These are phyloP conservation scores for Typhlichthys subterraneus DNA, from an alignment of 2,797 vertebrate genomes.

Conservation along the genomic window DNA sequence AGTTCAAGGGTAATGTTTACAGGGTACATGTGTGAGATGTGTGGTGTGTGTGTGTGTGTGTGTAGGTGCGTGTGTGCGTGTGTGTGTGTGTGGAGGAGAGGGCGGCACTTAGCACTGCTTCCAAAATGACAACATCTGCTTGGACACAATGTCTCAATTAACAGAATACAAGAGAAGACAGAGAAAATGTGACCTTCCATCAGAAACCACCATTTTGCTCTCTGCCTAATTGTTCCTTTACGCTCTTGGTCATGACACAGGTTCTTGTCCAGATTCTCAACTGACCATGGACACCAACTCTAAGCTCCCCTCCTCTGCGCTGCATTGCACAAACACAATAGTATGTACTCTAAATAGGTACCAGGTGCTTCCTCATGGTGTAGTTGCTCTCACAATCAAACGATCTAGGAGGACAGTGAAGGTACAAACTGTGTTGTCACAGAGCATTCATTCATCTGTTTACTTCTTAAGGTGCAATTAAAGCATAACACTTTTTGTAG, in stretches of 20 bases:
- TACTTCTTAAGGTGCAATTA: neutral
- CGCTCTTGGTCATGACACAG: slow-evolving; percentile 40
- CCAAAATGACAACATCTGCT: slow-evolving; percentile 45
- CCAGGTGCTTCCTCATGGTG: slow-evolving; percentile 65
- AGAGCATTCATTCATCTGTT: slow-evolving; percentile 1
- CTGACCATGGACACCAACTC: slow-evolving; percentile 34
- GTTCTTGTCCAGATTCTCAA: slow-evolving; percentile 39
- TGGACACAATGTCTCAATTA: slow-evolving; percentile 33
- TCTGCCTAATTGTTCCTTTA: slow-evolving; percentile 43
- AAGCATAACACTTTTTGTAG: neutral
- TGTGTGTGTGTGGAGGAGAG: neutral
- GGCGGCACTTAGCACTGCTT: slow-evolving; percentile 18
- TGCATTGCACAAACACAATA: slow-evolving; percentile 64
- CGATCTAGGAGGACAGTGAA: slow-evolving; percentile 26
- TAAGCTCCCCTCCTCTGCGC: slow-evolving; percentile 35
- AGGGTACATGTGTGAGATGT: neutral
- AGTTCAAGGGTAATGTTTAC: slow-evolving; percentile 48
- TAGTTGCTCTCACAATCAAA: slow-evolving; percentile 35
- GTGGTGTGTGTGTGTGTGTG: neutral
- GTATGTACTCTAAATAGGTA: slow-evolving; percentile 61
- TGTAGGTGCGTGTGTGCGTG: neutral
- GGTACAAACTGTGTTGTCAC: slow-evolving; percentile 16
- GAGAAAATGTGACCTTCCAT: slow-evolving; percentile 29
- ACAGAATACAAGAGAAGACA: slow-evolving; percentile 30
- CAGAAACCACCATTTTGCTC: slow-evolving; percentile 15